A percentile compares a stretch with the other conserved stretches of the same genome.
phyloP scores from a whole-genome alignment of 92 coral and sea anemone genomes.

The Galaxea fascicularis region DNA sequence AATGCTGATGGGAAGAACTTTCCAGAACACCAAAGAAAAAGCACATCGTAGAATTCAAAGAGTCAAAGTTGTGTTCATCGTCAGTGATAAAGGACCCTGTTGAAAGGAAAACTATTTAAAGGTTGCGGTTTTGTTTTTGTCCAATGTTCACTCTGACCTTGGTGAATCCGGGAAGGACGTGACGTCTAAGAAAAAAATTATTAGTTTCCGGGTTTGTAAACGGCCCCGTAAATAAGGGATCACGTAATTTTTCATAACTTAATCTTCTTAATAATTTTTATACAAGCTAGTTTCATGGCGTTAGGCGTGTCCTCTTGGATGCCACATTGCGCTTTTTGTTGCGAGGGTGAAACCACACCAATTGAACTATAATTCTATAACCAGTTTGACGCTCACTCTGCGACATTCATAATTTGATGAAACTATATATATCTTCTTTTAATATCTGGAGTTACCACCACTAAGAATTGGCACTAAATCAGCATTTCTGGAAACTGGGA shows the following conservation, averaged over 20 bases:
- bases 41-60: conserved; percentile 13
- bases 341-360: not conserved
- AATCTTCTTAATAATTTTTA: not conserved
- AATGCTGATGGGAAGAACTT: not conserved
- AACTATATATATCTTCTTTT: too few species aligned
- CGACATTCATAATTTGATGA: too few species aligned
- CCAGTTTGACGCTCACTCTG: not conserved
- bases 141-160: conserved; percentile 18
- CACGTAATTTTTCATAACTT: not conserved
- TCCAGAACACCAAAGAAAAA: not conserved
- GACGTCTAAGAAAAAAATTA: not conserved
- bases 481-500: not conserved
- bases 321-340: not conserved
- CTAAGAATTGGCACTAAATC: not conserved
- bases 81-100: not conserved
- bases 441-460: not conserved
- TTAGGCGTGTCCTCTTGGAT: not conserved
- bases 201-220: conserved; percentile 15
- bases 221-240: not conserved
- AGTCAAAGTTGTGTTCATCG: conserved; percentile 33
- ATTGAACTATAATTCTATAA: not conserved
- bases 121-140: conserved; percentile 33
- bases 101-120: not conserved
- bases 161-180: conserved; percentile 20
- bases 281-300: not conserved